Conservation (phyloP, 2,888 invertebrate genomes). For the Eupithecia pulchellata region DNA sequence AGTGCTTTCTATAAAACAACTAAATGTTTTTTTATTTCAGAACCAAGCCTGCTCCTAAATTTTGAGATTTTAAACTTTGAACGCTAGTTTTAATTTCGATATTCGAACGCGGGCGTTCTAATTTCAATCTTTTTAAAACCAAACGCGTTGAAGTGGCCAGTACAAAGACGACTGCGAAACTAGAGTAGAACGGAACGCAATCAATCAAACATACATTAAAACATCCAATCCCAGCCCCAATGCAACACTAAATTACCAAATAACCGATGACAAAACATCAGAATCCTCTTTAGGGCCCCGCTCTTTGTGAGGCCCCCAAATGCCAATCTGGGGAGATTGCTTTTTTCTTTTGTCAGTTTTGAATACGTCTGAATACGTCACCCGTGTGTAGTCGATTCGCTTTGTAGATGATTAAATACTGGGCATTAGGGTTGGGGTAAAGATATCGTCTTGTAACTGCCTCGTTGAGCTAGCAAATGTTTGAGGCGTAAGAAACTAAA, state of each 20-base stretch:
- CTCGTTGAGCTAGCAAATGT: too few species aligned
- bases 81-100: conserved; percentile 33
- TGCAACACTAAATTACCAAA: conserved; percentile 84
- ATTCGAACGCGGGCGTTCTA: conserved; percentile 43
- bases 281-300: conserved; percentile 49
- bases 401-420: conserved; percentile 84
- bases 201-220: conserved; percentile 74
- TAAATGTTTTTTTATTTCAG: neutral
- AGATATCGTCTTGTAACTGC: neutral
- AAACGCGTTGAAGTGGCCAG: conserved; percentile 11
- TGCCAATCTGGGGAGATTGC: conserved; percentile 84
- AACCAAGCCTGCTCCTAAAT: neutral
- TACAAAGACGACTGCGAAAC: neutral
- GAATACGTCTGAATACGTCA: conserved; percentile 75
- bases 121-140: neutral
- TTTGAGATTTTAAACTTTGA: conserved; percentile 6
- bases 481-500: too few species aligned
- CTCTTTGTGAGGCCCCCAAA: conserved; percentile 77
- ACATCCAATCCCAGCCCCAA: conserved; percentile 75
- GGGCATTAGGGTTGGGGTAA: conserved; percentile 52
- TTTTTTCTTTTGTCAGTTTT: conserved; percentile 85
- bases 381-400: conserved; percentile 59
- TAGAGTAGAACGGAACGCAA: conserved; percentile 61
- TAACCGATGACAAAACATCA: conserved; percentile 76
- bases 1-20: too few species aligned